Evolutionary conservation across 2,888 invertebrate species (phyloP), one percentile per base, ranked within the genome.

Genomic region (Pilophorus perplexus): DNA sequence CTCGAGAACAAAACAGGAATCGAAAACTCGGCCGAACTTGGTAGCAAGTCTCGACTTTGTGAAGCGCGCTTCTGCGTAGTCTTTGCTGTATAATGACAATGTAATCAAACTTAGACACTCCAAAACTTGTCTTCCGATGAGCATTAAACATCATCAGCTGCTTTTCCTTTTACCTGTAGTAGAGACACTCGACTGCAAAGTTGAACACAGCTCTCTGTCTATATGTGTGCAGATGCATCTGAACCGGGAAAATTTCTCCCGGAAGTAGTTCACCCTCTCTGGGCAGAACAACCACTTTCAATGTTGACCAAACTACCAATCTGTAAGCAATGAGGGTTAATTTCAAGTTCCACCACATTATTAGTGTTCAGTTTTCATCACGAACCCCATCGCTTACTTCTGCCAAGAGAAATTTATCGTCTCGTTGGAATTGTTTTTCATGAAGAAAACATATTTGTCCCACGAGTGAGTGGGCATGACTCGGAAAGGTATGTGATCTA

Each of bases 381-480:
- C n/a, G n/a, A n/a, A n/a, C n/a, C n/a, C n/a, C n/a, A n/a, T n/a
- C n/a, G 22, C 44, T 44, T 5, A 50, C 64, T 23, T 38, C 4
- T 52, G 5, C 64, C 64, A 64, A 8, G 14, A n/a, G 25, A 52
- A 64, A n/a, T 23, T 10, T 8, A 64, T 40, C 4, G 40, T 42
- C 2, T 64, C 64, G 2, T 10, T 20, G 1, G 64, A 23, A 27
- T 50, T 64, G 40, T 64, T 64, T 18, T 52, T 64, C 50, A 64
- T 25, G 52, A 64, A 64, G 18, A 64, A 64, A 3, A 52, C 18
- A n/a, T 52, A 52, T 16, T 52, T 23, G 18, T 50, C 52, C 25
- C 22, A 64, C 3, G 64, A 64, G 40, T 64, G 52, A 2, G 64
- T 64, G 12, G 64, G 54, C 42, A 64, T 50, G 1, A 54, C 46